These are phyloP conservation scores for Amphilophus citrinellus DNA, from an alignment of 2,113 vertebrate genomes.

Conservation along the genomic window DNA sequence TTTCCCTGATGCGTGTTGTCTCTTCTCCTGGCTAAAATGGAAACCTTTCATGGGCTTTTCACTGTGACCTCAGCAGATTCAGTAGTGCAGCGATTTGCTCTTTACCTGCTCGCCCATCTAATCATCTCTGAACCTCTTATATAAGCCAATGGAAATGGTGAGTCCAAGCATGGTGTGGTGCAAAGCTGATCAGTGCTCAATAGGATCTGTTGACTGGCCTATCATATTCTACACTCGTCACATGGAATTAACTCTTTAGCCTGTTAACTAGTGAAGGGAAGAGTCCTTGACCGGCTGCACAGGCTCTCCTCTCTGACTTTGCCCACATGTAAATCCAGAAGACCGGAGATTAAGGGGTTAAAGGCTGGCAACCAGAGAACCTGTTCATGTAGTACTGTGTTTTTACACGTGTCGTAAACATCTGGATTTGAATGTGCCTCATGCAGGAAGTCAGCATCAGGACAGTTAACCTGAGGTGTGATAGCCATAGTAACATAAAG, in stretches of 20 bases:
- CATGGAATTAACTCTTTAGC: constrained; percentile 58
- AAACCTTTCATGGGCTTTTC: not conserved
- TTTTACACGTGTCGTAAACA: too few species aligned
- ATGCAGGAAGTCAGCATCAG: not conserved
- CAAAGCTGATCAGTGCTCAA: constrained; percentile 66
- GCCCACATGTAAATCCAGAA: constrained; percentile 11
- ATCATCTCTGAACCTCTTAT: constrained; percentile 39
- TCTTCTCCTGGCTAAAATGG: not conserved
- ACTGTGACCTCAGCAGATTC: not conserved
- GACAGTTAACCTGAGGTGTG: too few species aligned
- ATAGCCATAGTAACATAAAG: too few species aligned
- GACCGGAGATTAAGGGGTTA: not conserved
- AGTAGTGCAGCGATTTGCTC: constrained; percentile 10
- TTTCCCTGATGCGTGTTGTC: not conserved
- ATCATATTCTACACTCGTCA: constrained; percentile 52
- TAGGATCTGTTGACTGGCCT: constrained; percentile 48
- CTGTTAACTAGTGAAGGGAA: constrained; percentile 69
- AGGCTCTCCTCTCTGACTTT: constrained; percentile 29
- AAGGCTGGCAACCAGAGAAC: not conserved
- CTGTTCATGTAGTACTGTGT: not conserved
- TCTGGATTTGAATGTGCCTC: not conserved
- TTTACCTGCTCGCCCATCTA: constrained; percentile 12
- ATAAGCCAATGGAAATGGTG: constrained; percentile 39
- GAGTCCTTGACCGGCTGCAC: constrained; percentile 56
- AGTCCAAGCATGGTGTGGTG: constrained; percentile 21